A percentile compares a stretch with the other conserved stretches of the same genome.
Conservation (phyloP, 2,797 vertebrate species). For the Clarias fuscus region DNA sequence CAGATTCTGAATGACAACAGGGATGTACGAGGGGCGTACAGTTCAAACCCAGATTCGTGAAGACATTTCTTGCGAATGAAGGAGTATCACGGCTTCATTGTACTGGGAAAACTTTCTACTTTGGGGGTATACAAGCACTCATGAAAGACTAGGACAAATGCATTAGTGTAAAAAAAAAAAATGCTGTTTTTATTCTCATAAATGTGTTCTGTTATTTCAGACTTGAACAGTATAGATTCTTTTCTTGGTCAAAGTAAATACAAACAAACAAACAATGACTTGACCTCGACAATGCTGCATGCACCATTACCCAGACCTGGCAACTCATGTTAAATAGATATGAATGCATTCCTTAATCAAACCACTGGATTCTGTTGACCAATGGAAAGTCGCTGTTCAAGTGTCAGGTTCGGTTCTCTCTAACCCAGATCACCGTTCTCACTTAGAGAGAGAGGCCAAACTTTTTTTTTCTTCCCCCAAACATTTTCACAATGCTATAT, state of each 20-base stretch:
- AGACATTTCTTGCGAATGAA: too few relatives aligned
- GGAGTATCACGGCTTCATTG: not conserved
- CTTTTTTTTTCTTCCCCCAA: not conserved
- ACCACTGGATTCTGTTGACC: not conserved
- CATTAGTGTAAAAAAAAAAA: too few relatives aligned
- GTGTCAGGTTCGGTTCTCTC: not conserved
- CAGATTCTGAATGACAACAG: not conserved
- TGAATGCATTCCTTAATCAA: not conserved
- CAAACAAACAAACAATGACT: not conserved
- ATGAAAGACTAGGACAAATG: too few relatives aligned
- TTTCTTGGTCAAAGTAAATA: not conserved
- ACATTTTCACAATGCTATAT: slow-evolving; percentile 42
- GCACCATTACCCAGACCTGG: not conserved
- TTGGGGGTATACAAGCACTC: too few relatives aligned
- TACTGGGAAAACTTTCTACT: too few relatives aligned
- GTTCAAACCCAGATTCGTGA: too few relatives aligned
- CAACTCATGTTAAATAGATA: not conserved
- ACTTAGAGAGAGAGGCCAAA: slow-evolving; percentile 2
- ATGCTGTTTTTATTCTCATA: not conserved
- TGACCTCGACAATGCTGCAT: not conserved
- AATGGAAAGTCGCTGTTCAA: not conserved
- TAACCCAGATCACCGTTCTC: not conserved
- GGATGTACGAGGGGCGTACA: too few relatives aligned
- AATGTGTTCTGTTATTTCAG: not conserved
- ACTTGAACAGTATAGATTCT: not conserved